Evolutionary conservation across 2,888 invertebrate species (phyloP).

Genomic region (Melanargia galathea): DNA sequence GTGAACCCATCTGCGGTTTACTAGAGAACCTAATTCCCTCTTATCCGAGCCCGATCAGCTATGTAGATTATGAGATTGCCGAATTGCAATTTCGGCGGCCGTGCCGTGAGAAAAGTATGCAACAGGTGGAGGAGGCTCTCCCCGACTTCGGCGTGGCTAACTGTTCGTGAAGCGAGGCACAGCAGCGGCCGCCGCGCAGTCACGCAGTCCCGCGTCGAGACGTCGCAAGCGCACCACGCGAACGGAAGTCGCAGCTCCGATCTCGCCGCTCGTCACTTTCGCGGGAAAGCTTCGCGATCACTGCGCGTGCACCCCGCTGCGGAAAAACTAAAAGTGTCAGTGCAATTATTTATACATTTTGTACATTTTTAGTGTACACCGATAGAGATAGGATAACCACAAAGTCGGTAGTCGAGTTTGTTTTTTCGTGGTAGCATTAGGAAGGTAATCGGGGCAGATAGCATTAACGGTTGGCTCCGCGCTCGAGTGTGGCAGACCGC

Average conservation of each 20-base stretch:
- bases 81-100: conserved; percentile 57
- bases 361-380: conserved; percentile 3
- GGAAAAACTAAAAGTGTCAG: conserved; percentile 36
- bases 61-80: conserved; percentile 78
- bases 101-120: conserved; percentile 78
- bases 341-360: conserved; percentile 37
- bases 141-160: conserved; percentile 64
- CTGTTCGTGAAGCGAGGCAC: conserved; percentile 71
- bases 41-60: conserved; percentile 77
- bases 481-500: conserved; percentile 80
- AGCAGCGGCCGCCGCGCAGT: conserved; percentile 67
- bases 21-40: conserved; percentile 66
- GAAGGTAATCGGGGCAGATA: conserved; percentile 81
- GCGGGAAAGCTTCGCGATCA: conserved; percentile 44
- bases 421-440: conserved; percentile 65
- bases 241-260: conserved; percentile 36
- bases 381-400: conserved; percentile 4
- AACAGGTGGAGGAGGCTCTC: conserved; percentile 73
- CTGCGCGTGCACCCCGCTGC: conserved; percentile 24
- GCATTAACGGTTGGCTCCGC: conserved; percentile 80
- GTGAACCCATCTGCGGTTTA: conserved; percentile 58
- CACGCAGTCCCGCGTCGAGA: conserved; percentile 69
- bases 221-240: conserved; percentile 68
- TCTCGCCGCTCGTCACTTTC: conserved; percentile 38
- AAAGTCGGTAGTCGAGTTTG: neutral